Percentiles rank a stretch among this genome's conserved stretches.
Conservation (phyloP, 1,140 invertebrate species). For the Carposina sasakii region DNA sequence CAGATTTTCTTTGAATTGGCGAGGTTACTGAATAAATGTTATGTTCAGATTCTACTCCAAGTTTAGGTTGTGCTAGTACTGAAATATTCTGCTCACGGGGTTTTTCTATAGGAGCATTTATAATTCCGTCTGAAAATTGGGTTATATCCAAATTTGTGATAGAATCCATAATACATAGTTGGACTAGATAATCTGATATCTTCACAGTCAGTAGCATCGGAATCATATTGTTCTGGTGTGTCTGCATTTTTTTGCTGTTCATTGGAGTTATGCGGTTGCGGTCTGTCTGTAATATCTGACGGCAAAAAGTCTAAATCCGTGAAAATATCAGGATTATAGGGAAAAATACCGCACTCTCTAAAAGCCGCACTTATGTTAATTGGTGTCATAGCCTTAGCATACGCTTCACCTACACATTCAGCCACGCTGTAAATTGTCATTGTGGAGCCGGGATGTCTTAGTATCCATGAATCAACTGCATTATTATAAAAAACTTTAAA, state of each 20-base stretch:
- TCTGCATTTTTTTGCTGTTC: background rate
- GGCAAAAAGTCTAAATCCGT: conserved; percentile 19
- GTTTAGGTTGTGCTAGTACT: background rate
- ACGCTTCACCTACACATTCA: background rate
- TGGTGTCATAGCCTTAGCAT: background rate
- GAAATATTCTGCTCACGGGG: too few species aligned
- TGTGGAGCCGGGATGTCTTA: background rate
- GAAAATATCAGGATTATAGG: conserved; percentile 13
- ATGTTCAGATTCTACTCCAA: background rate
- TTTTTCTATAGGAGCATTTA: too few species aligned
- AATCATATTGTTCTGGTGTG: background rate
- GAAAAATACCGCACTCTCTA: conserved; percentile 10
- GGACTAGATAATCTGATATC: background rate
- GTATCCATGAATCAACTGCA: conserved; percentile 29
- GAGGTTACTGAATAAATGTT: background rate
- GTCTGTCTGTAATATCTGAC: conserved; percentile 19
- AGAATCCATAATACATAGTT: too few species aligned
- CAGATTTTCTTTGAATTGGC: background rate
- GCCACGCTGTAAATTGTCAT: background rate
- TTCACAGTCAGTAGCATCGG: background rate
- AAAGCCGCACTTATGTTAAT: background rate
- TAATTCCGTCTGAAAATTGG: background rate
- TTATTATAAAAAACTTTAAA: conserved; percentile 35
- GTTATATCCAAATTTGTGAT: too few species aligned
- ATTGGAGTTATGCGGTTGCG: conserved; percentile 1